Base-by-base conservation (phyloP, 2,888 invertebrate species). In the Eupithecia pulchellata region DNA sequence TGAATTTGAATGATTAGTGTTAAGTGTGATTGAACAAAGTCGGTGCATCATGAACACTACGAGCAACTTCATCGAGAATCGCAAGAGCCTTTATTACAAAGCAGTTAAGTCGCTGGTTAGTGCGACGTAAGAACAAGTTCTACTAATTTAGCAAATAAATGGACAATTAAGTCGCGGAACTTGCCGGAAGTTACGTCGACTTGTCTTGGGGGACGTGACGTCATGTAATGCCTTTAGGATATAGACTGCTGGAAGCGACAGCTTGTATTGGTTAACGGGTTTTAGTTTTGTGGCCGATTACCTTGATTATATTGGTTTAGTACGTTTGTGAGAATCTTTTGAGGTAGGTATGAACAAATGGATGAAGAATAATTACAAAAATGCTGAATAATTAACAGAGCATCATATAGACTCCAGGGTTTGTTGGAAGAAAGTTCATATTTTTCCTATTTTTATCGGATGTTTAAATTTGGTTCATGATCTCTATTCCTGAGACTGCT, bases 91-190 rank as follows among this genome's bases (percentile, higher is more conserved):
- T 76, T 80, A 84, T 79, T 83, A 79, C 77, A 82, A 82, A 82
- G 79, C 79, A 81, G 84, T 85, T 83, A 79, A 78, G 73, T 77
- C 73, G 61, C 78, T 71, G 74, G 75, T 78, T 76, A 75, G 78
- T 68, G 76, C 73, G 72, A 72, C 71, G 78, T 69, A 74, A 71
- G 82, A 77, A 76, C 76, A 84, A 86, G 80, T 85, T 83, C 75
- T 77, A 79, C 84, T 84, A 84, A 86, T 86, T 86, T 81, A 80
- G 77, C 85, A 85, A 88, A 86, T 87, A 86, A 87, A 84, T 85
- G 86, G 86, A 82, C 86, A 84, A 84, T 86, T 88, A 82, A 84
- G 81, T 81, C 77, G 76, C 76, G 70, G 82, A 86, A 79, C 84
- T 85, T 30, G 64, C 36, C 63, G 67, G 77, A 81, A 73, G 78